Conservation (phyloP, 2,888 invertebrate species). For the Eupelmus urozonus region DNA sequence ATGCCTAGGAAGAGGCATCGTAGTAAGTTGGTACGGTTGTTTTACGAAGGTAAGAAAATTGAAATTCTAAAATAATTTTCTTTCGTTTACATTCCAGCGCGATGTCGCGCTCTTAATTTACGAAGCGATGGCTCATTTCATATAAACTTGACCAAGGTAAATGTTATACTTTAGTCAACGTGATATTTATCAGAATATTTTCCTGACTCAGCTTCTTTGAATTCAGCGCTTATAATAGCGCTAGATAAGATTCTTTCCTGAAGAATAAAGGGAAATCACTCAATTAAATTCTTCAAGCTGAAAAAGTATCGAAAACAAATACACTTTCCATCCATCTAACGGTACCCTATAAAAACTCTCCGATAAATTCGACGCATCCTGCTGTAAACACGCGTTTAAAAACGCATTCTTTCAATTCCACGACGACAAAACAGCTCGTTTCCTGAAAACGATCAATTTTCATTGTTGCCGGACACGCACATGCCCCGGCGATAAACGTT, state of each 20-base stretch:
- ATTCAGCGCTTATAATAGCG: background rate
- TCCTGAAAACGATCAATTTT: too few relatives aligned
- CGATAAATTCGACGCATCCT: too few relatives aligned
- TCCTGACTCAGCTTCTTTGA: constrained; percentile 18
- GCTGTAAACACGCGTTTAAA: too few relatives aligned
- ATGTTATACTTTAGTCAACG: constrained; percentile 8
- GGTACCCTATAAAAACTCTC: too few relatives aligned
- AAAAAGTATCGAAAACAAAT: background rate
- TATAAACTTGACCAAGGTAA: background rate
- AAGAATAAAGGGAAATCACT: background rate
- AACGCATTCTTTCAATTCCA: too few relatives aligned
- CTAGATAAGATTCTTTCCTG: background rate
- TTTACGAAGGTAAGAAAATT: too few relatives aligned
- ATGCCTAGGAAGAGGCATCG: too few relatives aligned
- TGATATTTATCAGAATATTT: constrained; percentile 5
- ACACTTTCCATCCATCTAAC: too few relatives aligned
- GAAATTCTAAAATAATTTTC: background rate
- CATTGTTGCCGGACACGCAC: background rate
- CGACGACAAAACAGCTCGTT: too few relatives aligned
- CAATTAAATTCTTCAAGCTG: background rate
- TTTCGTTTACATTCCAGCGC: too few relatives aligned
- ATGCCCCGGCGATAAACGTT: background rate
- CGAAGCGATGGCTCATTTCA: background rate
- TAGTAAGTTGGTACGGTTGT: too few relatives aligned
- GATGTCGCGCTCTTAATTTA: background rate